These are phyloP conservation scores for Turdus rufiventris DNA, from an alignment of 2,113 vertebrate species.

Conservation along the genomic window DNA sequence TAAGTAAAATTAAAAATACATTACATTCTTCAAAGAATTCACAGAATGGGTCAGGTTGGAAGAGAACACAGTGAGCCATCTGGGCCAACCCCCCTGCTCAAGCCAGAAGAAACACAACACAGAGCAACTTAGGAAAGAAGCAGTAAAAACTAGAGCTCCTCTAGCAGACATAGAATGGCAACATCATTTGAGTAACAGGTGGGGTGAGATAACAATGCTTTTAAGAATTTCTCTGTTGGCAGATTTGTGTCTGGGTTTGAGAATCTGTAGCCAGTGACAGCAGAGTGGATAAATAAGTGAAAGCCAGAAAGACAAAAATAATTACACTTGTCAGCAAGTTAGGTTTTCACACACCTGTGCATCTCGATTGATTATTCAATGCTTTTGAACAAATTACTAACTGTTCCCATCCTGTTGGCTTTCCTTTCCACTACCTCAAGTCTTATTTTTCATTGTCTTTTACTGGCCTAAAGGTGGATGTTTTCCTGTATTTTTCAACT, in stretches of 20 bases:
- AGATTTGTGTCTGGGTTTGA: neutral
- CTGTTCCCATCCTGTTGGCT: neutral
- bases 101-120: neutral
- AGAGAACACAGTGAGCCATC: neutral
- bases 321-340: neutral
- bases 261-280: neutral
- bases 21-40: neutral
- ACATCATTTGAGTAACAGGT: neutral
- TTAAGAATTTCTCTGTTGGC: neutral
- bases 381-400: neutral
- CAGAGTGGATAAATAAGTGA: neutral
- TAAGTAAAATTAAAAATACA: neutral
- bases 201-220: neutral
- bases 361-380: neutral
- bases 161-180: neutral
- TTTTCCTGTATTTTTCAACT: constrained; percentile 1
- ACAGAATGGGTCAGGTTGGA: neutral
- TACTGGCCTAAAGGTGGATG: neutral
- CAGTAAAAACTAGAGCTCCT: neutral
- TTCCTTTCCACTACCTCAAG: neutral
- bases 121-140: neutral
- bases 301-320: neutral
- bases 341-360: neutral
- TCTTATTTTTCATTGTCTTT: constrained; percentile 6
- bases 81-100: neutral